Evolutionary conservation across 2,113 vertebrate species (phyloP).

Genomic region (Ictalurus punctatus): DNA sequence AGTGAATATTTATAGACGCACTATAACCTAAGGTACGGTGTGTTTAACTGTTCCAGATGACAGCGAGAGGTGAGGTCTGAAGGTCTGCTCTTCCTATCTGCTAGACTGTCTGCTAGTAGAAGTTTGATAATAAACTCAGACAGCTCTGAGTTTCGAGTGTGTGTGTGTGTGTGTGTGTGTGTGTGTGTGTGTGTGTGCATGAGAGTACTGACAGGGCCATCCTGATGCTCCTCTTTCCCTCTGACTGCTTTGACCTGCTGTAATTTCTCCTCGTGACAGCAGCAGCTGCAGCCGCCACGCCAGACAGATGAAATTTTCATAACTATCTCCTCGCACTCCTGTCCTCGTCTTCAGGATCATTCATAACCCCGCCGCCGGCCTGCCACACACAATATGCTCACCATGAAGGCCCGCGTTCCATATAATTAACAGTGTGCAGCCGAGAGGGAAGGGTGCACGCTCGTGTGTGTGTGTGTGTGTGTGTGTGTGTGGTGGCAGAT

Average conservation of each 20-base stretch:
- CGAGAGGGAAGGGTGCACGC: constrained; percentile 70
- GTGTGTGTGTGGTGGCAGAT: constrained; percentile 65
- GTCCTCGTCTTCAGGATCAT: constrained; percentile 99
- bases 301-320: constrained; percentile 99
- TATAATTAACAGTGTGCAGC: constrained; percentile 93
- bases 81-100: constrained; percentile 87
- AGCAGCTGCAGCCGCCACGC: constrained; percentile 97
- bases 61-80: constrained; percentile 82
- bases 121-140: constrained; percentile 95
- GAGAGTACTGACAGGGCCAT: constrained; percentile 42
- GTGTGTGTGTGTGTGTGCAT: constrained; percentile 40
- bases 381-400: constrained; percentile 99
- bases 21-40: neutral
- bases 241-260: constrained; percentile 71
- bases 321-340: constrained; percentile 99
- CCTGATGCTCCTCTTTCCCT: constrained; percentile 47
- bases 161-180: constrained; percentile 42
- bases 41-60: constrained; percentile 64
- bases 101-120: constrained; percentile 78
- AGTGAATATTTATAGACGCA: constrained; percentile 1
- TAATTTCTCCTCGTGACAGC: constrained; percentile 96
- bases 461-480: constrained; percentile 46
- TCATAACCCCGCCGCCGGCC: constrained; percentile 94
- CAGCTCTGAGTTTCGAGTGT: constrained; percentile 80
- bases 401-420: constrained; percentile 96